Evolutionary conservation across 2,113 vertebrate genomes (phyloP), one percentile per base, ranked within the genome.

Genomic region (Clarias macrocephalus): DNA sequence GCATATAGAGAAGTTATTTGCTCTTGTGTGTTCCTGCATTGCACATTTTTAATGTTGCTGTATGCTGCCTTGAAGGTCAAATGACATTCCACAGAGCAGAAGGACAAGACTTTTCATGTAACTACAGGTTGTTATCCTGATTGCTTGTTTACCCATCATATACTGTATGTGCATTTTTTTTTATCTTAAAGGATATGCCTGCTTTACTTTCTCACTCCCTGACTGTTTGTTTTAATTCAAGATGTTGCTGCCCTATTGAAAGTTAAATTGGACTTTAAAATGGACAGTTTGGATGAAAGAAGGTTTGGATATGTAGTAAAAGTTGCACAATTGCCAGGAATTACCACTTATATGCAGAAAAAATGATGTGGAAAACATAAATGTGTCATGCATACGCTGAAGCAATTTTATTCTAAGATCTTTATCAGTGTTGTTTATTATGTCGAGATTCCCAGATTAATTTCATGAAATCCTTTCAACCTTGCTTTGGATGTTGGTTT

Each of bases 71-170:
- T 70, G 56, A 59, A 48, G 82, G 76, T 70, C 33, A 60, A 85
- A 70, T 75, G 25, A 15, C 63, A 84, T 25, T 63, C 76, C 63
- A 25, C 28, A 77, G 68, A 87, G 59, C 85, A 81, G 75, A 57
- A 83, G 84, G 48, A 56, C 16, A 19, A 68, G 52, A 62, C 66
- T 82, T 68, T 19, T 62, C 5, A 11, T 23, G 28, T 21, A 68
- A 70, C 28, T 8, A 48, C 18, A 88, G 52, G 73, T 87, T 18
- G 83, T 88, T 84, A 85, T 62, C 68, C 85, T 87, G 79, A 90
- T 84, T 87, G 84, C 68, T 72, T 89, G 90, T 89, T 86, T 86
- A 57, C 86, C 81, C 60, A 89, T 89, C 83, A 90, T 85, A 89
- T 82, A 9, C 7, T 48, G 48, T 48, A 70, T 85, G 73, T 86